Evolutionary conservation across 2,113 vertebrate genomes (phyloP), one percentile per base, ranked within the genome.

Genomic region (Rhegmatorhina hoffmannsi): DNA sequence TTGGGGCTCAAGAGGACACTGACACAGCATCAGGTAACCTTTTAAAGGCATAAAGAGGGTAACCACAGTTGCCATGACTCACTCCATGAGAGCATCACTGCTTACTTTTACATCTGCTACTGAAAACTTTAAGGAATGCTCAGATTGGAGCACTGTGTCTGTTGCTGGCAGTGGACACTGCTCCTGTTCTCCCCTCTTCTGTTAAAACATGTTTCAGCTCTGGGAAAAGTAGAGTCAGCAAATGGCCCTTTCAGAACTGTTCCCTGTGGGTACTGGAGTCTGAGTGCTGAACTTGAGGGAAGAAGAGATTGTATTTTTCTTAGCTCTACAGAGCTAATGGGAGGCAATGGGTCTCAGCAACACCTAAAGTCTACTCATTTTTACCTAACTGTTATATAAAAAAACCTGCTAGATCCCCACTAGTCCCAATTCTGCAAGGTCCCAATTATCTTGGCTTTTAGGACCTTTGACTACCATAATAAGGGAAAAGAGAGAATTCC

Each of bases 91-190:
- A 83, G 24, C 43, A 69, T 89, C 74, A 44, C 91, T 91, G 56
- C 75, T 94, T 88, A 47, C 47, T 92, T 93, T 85, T 56, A 49
- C 67, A 81, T n/a, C 50, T 91, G 55, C 90, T 93, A 74, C 84
- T 84, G 85, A 96, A 83, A 90, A 68, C 67, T 59, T 78, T 10
- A 64, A 86, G 36, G 58, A 94, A 82, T 87, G 62, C 84, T 81
- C 70, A 76, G 25, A 84, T 75, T 7, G 36, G 89, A 96, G 84
- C 84, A 86, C 12, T 58, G 84, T 89, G 84, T 98, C 98, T 97
- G 31, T 97, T 98, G 98, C 98, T 97, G 97, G 98, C 97, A 94
- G 89, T 89, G 83, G 97, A 95, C 87, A 28, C 86, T 87, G 87
- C 84, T 97, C 87, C 80, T 66, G 13, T 88, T 95, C 50, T 81